These are phyloP conservation scores for Drosophila carrolli DNA, from an alignment of 1,140 invertebrate species.

Conservation along the genomic window DNA sequence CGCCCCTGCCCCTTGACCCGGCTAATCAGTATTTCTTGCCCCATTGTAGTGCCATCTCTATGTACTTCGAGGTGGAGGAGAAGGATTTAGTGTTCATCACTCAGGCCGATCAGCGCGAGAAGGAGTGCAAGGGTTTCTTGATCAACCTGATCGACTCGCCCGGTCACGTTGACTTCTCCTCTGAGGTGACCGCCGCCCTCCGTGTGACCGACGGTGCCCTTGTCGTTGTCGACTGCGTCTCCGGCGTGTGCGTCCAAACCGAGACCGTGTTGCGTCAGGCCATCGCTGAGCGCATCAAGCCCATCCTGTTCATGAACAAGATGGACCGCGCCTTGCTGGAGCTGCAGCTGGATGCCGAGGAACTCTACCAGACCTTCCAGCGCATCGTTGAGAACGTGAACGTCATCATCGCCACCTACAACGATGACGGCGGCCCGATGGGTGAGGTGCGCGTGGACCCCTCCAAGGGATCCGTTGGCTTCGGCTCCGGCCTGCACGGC, in stretches of 20 bases:
- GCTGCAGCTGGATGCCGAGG: conserved; percentile 97
- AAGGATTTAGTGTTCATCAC: conserved; percentile 97
- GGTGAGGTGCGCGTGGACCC: conserved; percentile 99
- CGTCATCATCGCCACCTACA: conserved; percentile 99
- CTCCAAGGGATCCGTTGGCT: conserved; percentile 99
- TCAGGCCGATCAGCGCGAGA: conserved; percentile 94
- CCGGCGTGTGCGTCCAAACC: conserved; percentile 99
- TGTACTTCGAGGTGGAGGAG: conserved; percentile 98
- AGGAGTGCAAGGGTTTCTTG: conserved; percentile 97
- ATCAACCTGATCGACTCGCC: conserved; percentile 99
- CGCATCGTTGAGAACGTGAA: conserved; percentile 99
- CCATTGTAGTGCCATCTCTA: conserved; percentile 94
- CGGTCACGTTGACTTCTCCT: conserved; percentile 99
- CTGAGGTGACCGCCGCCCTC: conserved; percentile 99
- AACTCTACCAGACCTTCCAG: conserved; percentile 99
- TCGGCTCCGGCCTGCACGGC: conserved; percentile 99
- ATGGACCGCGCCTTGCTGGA: conserved; percentile 99
- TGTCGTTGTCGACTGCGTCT: conserved; percentile 99
- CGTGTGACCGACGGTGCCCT: conserved; percentile 99
- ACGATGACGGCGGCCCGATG: conserved; percentile 98
- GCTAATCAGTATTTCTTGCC: conserved; percentile 14
- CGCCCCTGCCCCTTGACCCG: neutral
- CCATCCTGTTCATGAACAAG: conserved; percentile 99
- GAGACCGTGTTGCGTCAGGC: conserved; percentile 99
- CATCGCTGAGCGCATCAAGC: conserved; percentile 99